phyloP scores from a whole-genome alignment of 2,113 vertebrate genomes.

The Lontra canadensis region DNA sequence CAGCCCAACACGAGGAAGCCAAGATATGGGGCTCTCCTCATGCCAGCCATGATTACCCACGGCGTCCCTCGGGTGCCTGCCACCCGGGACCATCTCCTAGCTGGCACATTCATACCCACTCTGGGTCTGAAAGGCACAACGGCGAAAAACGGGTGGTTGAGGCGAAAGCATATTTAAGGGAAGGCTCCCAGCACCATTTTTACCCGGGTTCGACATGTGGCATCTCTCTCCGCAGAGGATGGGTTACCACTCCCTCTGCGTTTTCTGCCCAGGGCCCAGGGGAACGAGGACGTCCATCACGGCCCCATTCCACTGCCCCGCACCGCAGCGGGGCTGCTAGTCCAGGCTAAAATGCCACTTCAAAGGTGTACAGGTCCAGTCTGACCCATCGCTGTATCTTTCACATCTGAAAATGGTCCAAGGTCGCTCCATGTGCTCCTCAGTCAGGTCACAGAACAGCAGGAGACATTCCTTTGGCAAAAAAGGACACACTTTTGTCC shows the following conservation, averaged over 20 bases:
- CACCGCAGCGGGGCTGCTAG: neutral
- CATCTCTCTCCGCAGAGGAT: neutral
- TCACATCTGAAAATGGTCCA: neutral
- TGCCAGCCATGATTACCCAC: neutral
- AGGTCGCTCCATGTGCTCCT: accelerated
- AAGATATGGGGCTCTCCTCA: neutral
- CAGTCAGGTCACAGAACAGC: constrained; percentile 88
- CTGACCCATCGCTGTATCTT: neutral
- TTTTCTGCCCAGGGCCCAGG: neutral
- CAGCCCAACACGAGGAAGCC: neutral
- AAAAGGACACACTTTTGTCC: constrained; percentile 93
- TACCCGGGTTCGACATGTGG: neutral
- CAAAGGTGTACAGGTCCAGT: neutral
- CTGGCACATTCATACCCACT: neutral
- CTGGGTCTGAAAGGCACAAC: neutral
- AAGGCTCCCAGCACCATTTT: neutral
- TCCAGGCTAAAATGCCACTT: neutral
- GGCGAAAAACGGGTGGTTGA: neutral
- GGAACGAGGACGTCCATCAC: neutral
- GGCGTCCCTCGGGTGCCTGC: neutral
- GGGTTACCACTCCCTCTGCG: accelerated
- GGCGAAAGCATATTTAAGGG: accelerated
- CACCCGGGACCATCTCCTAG: neutral
- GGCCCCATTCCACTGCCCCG: accelerated
- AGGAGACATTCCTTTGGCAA: constrained; percentile 91